Conservation (phyloP, 92 coral and sea anemone genomes). For the Blastomussa wellsi region DNA sequence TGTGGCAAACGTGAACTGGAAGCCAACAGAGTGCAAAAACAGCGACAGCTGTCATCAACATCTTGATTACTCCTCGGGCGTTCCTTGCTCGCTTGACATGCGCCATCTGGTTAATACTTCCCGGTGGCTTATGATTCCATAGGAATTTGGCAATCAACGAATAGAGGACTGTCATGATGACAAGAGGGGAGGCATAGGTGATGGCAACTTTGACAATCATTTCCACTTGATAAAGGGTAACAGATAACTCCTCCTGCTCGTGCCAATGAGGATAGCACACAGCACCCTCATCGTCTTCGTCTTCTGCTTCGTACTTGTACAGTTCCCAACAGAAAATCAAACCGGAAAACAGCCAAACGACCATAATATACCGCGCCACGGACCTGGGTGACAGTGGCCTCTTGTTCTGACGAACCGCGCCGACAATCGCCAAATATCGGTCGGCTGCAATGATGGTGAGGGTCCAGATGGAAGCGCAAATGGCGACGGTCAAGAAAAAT, state of each 20-base stretch:
- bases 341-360: constrained; percentile 26
- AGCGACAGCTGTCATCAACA: constrained; percentile 38
- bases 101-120: constrained; percentile 3
- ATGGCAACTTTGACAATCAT: constrained; percentile 50
- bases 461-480: constrained; percentile 34
- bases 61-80: constrained; percentile 25
- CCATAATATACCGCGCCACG: constrained; percentile 1
- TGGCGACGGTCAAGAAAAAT: constrained; percentile 11
- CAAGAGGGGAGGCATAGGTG: constrained; percentile 65
- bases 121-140: constrained; percentile 52
- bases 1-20: constrained; percentile 40
- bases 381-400: constrained; percentile 21
- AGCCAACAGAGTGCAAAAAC: constrained; percentile 41
- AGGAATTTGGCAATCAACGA: constrained; percentile 53
- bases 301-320: constrained; percentile 13
- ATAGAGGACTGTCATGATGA: constrained; percentile 52
- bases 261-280: constrained; percentile 18
- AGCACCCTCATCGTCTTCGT: neutral
- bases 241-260: constrained; percentile 4
- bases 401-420: constrained; percentile 7
- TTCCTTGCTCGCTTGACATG: constrained; percentile 19
- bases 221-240: constrained; percentile 22
- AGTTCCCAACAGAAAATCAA: constrained; percentile 24
- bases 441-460: constrained; percentile 35
- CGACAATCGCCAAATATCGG: constrained; percentile 36